Base-by-base conservation (phyloP, 1,140 invertebrate species). In the Drosophila burlai region DNA sequence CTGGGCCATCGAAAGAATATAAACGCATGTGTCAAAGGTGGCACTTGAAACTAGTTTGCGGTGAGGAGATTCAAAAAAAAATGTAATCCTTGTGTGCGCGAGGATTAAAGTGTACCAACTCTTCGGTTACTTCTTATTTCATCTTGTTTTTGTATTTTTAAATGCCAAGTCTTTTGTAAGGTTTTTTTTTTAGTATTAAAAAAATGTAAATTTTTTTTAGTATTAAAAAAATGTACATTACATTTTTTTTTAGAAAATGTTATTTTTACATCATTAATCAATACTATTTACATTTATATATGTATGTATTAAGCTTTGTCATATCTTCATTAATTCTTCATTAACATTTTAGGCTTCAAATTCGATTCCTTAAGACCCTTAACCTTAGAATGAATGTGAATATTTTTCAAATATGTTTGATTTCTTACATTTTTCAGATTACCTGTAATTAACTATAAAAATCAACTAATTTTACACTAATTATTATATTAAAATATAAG, bases 1-100 rank as follows among this genome's bases (percentile, higher is more conserved):
- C 50, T 81, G 69, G 50, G 31, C 84, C 81, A 87, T 62, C 34
- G 77, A 87, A 81, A 78, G 54, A 54, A 42, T 46, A 38, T 13
- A 34, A 24, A 24, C 2, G 0, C 0, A 0, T 0, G 18, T 29
- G 63, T 62, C 68, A 29, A 72, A 34, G 10, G 65, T 63, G 42
- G 26, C 49, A 72, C 73, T 89, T 87, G 9, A 78, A 75, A 13
- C 0, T 18, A 63, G 38, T 49, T 60, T 26, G 3, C 5, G 10
- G 16, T 10, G 16, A 16, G 18, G 15, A 34, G 24, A 38, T 50
- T 80, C 21, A 80, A 80, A 80, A 83, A 89, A 86, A 87, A 76
- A 79, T 66, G 21, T 3, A 61, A 50, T 49, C 18, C 29, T 24
- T 13, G 29, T 13, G 11, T 26, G n/a, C 15, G 46, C 15, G 47